phyloP scores from a whole-genome alignment of 2,888 invertebrate species.

The Gibbula magus region DNA sequence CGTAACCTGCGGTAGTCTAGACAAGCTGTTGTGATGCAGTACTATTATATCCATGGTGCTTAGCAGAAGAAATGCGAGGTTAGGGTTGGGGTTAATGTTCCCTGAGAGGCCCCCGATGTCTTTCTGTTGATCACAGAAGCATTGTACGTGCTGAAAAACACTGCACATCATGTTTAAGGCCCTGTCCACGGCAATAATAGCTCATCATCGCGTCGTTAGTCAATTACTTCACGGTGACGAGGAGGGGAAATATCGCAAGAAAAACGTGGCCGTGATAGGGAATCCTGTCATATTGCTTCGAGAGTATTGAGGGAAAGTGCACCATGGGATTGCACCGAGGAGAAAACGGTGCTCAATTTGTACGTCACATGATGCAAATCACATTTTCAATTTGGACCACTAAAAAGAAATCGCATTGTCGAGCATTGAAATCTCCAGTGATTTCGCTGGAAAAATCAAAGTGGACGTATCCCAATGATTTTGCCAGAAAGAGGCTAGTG shows the following conservation, averaged over 20 bases:
- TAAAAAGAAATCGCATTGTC: conserved; percentile 20
- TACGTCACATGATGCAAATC: conserved; percentile 15
- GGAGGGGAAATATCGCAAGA: not conserved
- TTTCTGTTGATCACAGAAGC: not conserved
- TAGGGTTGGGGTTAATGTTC: not conserved
- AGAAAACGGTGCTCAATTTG: conserved; percentile 11
- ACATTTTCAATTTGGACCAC: conserved; percentile 19
- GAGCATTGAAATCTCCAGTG: conserved; percentile 11
- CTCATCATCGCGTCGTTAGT: conserved; percentile 18
- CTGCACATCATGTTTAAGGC: conserved; percentile 5
- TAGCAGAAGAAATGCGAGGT: too few relatives aligned
- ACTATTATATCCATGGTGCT: too few relatives aligned
- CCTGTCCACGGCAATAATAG: not conserved
- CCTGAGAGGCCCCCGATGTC: not conserved
- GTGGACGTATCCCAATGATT: conserved; percentile 1
- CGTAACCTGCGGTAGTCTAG: too few relatives aligned
- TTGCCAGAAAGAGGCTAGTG: not conserved
- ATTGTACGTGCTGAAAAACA: conserved; percentile 5
- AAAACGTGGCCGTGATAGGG: not conserved
- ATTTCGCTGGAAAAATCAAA: conserved; percentile 12
- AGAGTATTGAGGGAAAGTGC: not conserved
- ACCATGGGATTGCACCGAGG: not conserved
- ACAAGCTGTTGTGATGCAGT: too few relatives aligned
- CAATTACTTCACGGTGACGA: not conserved
- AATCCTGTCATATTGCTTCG: not conserved